phyloP scores from a whole-genome alignment of 1,140 invertebrate species.

The Heliothis subflexa region DNA sequence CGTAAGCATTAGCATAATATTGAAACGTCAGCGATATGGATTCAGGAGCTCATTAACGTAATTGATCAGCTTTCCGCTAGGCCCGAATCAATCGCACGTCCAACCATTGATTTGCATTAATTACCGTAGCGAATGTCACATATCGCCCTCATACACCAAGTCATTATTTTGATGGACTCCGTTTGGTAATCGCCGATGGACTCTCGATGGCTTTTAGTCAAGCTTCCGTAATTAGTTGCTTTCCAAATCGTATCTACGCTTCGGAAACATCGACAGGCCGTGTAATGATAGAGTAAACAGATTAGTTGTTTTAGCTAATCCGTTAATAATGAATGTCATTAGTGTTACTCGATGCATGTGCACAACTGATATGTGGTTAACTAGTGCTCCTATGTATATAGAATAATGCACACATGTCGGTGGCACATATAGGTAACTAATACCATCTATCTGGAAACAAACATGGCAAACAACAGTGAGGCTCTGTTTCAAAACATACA shows the following conservation, averaged over 20 bases:
- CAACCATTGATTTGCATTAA: conserved; percentile 84
- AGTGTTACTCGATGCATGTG: conserved; percentile 34
- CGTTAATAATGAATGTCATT: conserved; percentile 42
- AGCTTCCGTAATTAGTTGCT: conserved; percentile 19
- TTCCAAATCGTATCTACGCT: conserved; percentile 12
- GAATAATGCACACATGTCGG: conserved; percentile 18
- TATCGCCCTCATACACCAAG: conserved; percentile 77
- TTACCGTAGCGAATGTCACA: conserved; percentile 80
- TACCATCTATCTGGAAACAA: conserved; percentile 72
- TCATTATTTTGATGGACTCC: conserved; percentile 79
- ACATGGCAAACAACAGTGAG: conserved; percentile 76
- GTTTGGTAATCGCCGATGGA: conserved; percentile 60
- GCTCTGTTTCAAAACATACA: conserved; percentile 83
- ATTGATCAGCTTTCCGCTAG: conserved; percentile 84
- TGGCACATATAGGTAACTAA: conserved; percentile 53
- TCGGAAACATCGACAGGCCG: conserved; percentile 6
- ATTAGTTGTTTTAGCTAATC: conserved; percentile 25
- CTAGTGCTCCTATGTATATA: not conserved
- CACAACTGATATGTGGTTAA: conserved; percentile 27
- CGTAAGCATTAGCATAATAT: conserved; percentile 82
- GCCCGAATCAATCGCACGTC: conserved; percentile 83
- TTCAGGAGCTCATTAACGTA: conserved; percentile 82
- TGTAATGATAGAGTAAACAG: conserved; percentile 25
- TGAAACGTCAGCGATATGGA: conserved; percentile 81
- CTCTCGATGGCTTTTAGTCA: conserved; percentile 24